A percentile compares a stretch with the other conserved stretches of the same genome.
Conservation (phyloP, 2,797 vertebrate genomes). For the Semaprochilodus insignis region DNA sequence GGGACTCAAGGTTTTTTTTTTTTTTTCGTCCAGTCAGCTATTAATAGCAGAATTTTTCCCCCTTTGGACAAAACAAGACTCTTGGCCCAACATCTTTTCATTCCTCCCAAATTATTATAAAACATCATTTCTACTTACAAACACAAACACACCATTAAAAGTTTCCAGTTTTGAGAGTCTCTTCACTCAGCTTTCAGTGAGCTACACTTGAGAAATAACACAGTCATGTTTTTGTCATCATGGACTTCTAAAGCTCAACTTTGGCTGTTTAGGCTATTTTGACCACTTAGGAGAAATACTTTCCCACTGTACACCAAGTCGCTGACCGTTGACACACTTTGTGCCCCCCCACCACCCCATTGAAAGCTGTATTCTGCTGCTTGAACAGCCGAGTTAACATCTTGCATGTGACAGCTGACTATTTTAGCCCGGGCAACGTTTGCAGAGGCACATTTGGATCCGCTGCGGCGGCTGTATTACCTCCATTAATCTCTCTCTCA, state of each 20-base stretch:
- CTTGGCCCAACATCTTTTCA: too few relatives aligned
- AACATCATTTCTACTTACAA: too few relatives aligned
- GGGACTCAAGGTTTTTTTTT: too few relatives aligned
- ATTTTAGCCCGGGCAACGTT: slow-evolving; percentile 55
- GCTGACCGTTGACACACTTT: slow-evolving; percentile 20
- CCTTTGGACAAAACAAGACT: too few relatives aligned
- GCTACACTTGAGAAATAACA: background rate
- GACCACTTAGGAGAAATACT: background rate
- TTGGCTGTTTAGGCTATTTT: background rate
- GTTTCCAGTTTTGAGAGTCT: too few relatives aligned
- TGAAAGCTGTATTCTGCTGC: slow-evolving; percentile 35
- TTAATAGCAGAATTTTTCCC: too few relatives aligned
- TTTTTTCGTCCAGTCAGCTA: too few relatives aligned
- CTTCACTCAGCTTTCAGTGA: background rate
- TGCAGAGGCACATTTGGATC: slow-evolving; percentile 59
- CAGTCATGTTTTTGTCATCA: background rate
- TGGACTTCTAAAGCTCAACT: background rate
- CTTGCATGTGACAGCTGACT: slow-evolving; percentile 61
- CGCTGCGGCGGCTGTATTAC: slow-evolving; percentile 56
- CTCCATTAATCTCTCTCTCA: slow-evolving; percentile 66
- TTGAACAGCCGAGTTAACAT: slow-evolving; percentile 47
- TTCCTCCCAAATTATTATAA: too few relatives aligned
- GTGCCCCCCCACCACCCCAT: background rate
- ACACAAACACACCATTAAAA: background rate
- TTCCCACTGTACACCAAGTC: background rate